Conservation (phyloP, 2,888 invertebrate genomes). For the Oscheius onirici region DNA sequence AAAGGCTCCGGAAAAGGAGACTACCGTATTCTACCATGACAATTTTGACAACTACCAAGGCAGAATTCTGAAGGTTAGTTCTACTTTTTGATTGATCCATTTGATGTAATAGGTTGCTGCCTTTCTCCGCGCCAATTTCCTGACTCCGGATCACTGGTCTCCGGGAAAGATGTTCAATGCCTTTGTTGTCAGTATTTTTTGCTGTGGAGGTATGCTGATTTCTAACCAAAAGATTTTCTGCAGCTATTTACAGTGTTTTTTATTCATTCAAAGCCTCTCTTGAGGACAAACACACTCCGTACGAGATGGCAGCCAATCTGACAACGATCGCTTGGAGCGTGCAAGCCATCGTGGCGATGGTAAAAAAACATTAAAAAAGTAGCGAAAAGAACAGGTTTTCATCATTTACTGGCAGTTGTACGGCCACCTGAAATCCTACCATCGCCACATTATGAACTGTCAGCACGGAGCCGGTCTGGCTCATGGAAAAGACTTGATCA, state of each 20-base stretch:
- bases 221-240: background rate
- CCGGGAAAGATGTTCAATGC: conserved; percentile 28
- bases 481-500: conserved; percentile 28
- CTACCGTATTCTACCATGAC: conserved; percentile 27
- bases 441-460: conserved; percentile 28
- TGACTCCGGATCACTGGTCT: conserved; percentile 28
- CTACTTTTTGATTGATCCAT: background rate
- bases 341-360: conserved; percentile 45
- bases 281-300: conserved; percentile 38
- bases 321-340: conserved; percentile 47
- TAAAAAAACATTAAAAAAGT: too few species aligned
- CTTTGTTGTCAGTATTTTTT: background rate
- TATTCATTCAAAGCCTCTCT: conserved; percentile 46
- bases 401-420: conserved; percentile 51
- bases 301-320: conserved; percentile 45
- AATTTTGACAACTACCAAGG: conserved; percentile 35
- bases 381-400: conserved; percentile 17
- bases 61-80: conserved; percentile 18
- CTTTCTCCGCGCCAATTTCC: conserved; percentile 27
- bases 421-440: conserved; percentile 45
- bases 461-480: conserved; percentile 33
- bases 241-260: conserved; percentile 42
- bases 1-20: background rate
- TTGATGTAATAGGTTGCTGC: conserved; percentile 15
- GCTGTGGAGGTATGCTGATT: conserved; percentile 18